A percentile compares a stretch with the other conserved stretches of the same genome.
phyloP scores from a whole-genome alignment of 2,113 vertebrate species.

The Camelus bactrianus region DNA sequence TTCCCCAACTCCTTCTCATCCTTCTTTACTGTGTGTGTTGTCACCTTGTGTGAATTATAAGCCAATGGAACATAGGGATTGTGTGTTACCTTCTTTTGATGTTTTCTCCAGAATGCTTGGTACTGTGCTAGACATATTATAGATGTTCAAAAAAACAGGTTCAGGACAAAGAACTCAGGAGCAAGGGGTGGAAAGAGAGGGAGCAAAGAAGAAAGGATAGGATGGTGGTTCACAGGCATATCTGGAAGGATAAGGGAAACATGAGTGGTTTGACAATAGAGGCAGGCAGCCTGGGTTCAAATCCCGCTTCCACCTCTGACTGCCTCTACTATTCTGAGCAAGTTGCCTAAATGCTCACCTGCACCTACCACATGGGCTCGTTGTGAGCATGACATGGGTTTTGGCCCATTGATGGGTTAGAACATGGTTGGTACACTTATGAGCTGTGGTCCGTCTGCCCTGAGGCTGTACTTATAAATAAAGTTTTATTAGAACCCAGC shows the following conservation, averaged over 20 bases:
- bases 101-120: not conserved
- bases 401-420: not conserved
- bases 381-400: not conserved
- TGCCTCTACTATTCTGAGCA: not conserved
- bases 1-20: no score
- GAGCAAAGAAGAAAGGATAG: no score
- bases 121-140: not conserved
- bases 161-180: not conserved
- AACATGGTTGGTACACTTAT: not conserved
- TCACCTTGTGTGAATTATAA: not conserved
- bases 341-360: not conserved
- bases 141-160: not conserved
- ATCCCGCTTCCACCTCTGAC: not conserved
- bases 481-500: not conserved
- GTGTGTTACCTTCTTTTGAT: not conserved
- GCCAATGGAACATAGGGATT: not conserved
- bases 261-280: not conserved
- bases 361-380: not conserved
- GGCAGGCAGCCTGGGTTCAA: not conserved
- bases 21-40: not conserved
- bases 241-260: not conserved
- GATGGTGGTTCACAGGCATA: not conserved
- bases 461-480: not conserved
- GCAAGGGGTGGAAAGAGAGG: not conserved
- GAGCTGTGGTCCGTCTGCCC: not conserved